Base-by-base conservation (phyloP, 2,888 invertebrate species). In the Tetropium fuscum region DNA sequence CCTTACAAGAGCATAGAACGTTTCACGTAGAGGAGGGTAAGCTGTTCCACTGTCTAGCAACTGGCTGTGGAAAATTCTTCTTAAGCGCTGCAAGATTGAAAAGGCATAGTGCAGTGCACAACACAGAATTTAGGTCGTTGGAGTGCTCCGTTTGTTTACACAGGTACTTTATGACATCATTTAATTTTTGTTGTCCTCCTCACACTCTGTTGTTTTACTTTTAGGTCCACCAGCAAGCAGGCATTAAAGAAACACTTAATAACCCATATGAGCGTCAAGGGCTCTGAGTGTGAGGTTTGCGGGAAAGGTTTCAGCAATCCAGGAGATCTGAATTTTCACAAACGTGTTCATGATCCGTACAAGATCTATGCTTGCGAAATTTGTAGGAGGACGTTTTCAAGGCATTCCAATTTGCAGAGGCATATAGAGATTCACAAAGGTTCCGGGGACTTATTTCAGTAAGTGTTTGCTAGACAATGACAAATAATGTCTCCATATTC, bases 291-390 rank as follows among this genome's bases (percentile, higher is more conserved):
- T 66, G 80, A 82, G 25, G 71, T 80, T 27, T 84, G 84, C 60
- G 73, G 74, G 34, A 83, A 83, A 66, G 68, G 78, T 6, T 84
- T 83, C 58, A 64, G 76, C 18, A 80, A 80, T 48, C 71, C 77
- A 22, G 78, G 75, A 10, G 84, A 84, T 56, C 72, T 84, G 38
- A 81, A 77, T 66, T 70, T 81, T 34, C 84, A 85, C 64, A 80
- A 78, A 67, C 83, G 80, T 64, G 79, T 79, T 60, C 77, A 77
- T 45, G 69, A 69, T 32, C 68, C 68, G 0, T 64, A 69, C 13
- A 78, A 78, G 58, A 69, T 66, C 13, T 79, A 69, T 48, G 64
- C 55, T 25, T 78, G 78, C 58, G 66, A 74, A 32, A 66, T 75
- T 32, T 80, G 80, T 58, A 63, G 71, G 7, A 75, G 77, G 47